Evolutionary conservation across 2,113 vertebrate species (phyloP), one percentile per base, ranked within the genome.

Genomic region (Pedionomus torquatus): DNA sequence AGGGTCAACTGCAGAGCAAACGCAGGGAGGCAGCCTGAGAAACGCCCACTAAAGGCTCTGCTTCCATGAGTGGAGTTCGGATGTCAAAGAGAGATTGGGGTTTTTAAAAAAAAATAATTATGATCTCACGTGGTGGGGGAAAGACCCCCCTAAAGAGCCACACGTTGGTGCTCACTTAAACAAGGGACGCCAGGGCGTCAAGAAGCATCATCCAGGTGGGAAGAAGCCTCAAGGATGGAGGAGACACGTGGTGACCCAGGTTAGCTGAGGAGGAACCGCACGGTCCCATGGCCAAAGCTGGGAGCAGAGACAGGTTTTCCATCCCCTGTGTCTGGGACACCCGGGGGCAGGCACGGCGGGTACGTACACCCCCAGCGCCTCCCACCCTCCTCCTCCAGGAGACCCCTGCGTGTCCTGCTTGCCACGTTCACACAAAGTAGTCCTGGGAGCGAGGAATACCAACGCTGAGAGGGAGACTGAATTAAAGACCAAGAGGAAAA

Each of bases 1-100:
- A 94, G 97, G 97, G 98, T 98, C 98, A 98, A 96, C 82, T 90
- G 88, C 76, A 95, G 93, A 96, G 96, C 89, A 95, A 93, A 93
- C 80, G 82, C 77, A 89, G 96, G 55, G 89, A 93, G 60, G 88
- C 77, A 66, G 84, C 52, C 83, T 91, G 33, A 44, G 94, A 97
- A 93, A n/a, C n/a, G 52, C 66, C 96, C 63, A 94, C 43, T 65
- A 87, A 69, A 96, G 91, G 68, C 64, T 20, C 80, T 83, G 64
- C 76, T 97, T 98, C 94, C 84, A 97, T 93, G 94, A 94, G 72
- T 44, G 86, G 44, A 91, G 76, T 87, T 92, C 71, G 77, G 90
- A 83, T 64, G 37, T 83, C 76, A 95, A 28, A 83, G 48, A 68
- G 37, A 69, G 55, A 63, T 92, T 71, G 89, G 13, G 0, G 82